A percentile compares a stretch with the other conserved stretches of the same genome.
Evolutionary conservation across 2,113 vertebrate genomes (phyloP).

Genomic region (Acrocephalus kingi): DNA sequence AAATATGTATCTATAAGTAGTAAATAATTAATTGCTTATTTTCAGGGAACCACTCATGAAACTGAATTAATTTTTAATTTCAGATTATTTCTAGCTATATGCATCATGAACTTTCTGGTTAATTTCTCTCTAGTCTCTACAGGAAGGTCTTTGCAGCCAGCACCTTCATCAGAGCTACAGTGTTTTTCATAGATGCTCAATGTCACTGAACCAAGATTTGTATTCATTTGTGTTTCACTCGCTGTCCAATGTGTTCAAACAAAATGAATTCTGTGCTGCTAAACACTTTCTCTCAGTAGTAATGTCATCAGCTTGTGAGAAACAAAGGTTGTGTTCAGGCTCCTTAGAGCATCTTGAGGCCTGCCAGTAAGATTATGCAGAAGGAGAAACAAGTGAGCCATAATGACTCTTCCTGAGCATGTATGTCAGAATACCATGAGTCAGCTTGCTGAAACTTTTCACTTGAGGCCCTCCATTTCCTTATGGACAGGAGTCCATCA

Average conservation of each 20-base stretch:
- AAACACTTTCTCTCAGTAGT: background rate
- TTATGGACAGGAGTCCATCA: background rate
- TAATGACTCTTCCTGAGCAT: accelerated
- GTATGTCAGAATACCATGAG: background rate
- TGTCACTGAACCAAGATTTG: background rate
- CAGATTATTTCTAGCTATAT: background rate
- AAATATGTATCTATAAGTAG: background rate
- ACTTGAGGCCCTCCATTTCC: background rate
- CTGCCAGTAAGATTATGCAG: background rate
- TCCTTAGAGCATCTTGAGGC: background rate
- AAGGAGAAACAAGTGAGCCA: background rate
- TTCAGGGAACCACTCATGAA: background rate
- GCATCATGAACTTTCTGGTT: background rate
- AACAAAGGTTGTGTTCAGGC: background rate
- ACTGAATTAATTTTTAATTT: slow-evolving; percentile 18
- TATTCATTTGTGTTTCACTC: background rate
- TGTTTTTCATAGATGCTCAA: background rate
- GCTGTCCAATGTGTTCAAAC: background rate
- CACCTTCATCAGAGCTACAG: background rate
- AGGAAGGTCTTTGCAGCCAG: background rate
- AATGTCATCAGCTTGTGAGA: background rate
- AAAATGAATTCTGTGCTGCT: background rate
- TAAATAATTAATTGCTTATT: slow-evolving; percentile 26
- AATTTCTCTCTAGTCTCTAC: background rate
- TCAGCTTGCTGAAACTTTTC: background rate